Base-by-base conservation (phyloP, 2,888 invertebrate genomes). In the Antitype chi region DNA sequence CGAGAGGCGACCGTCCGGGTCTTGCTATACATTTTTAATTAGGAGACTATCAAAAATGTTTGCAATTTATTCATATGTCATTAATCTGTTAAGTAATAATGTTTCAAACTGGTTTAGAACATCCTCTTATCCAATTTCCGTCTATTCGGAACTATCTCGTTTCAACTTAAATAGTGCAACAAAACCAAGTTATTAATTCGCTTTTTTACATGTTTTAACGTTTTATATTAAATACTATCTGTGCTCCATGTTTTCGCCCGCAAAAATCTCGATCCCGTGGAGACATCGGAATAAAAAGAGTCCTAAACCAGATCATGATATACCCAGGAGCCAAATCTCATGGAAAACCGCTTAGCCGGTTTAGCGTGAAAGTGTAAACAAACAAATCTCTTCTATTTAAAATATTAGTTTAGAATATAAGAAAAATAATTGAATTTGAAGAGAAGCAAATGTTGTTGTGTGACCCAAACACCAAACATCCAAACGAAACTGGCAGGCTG, bases 11-110 rank as follows among this genome's bases (percentile, higher is more conserved):
- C 66, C 53, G 23, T 55, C 20, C 67, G 59, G 5, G 57, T 57
- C 71, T 60, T 74, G 47, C 32, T 66, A 74, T 70, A 25, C 25
- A 70, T 80, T 57, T 67, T 63, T 67, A 72, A 75, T 80, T 80
- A 74, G 47, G 13, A 84, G 52, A 85, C 49, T 68, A 70, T 77
- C 73, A 60, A 52, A 78, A 25, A 20, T 53, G 55, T 82, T 74
- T 13, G 68, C 47, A 17, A 57, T 78, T 74, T 74, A 85, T 83
- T 85, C 63, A 64, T 78, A 70, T 82, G 70, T 8, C 43, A 68
- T 43, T 55, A 64, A 59, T 20, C 60, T 63, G 47, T 85, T 74
- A 64, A 49, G 66, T 81, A 85, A 85, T 62, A 68, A 38, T 66
- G 13, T 32, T 47, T 7, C 23, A 73, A 81, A 74, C 81, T 52